phyloP scores from a whole-genome alignment of 2,113 vertebrate species.

The Platichthys flesus region DNA sequence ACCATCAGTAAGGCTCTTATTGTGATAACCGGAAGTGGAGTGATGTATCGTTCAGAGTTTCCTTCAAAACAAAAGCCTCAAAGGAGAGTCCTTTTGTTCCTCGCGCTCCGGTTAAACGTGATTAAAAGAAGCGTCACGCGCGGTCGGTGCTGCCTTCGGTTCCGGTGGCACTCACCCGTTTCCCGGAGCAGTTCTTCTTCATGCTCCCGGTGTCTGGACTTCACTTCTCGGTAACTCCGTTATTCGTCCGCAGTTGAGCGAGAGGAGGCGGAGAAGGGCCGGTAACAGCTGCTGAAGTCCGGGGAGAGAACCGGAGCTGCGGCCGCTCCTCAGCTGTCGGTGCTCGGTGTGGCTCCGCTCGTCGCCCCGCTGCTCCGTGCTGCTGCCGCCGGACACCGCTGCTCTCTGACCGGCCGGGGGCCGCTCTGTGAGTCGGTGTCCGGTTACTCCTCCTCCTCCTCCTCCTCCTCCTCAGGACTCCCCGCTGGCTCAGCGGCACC shows the following conservation, averaged over 20 bases:
- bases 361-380: conserved; percentile 15
- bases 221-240: conserved; percentile 41
- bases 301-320: conserved; percentile 19
- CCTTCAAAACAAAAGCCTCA: conserved; percentile 62
- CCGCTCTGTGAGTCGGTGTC: conserved; percentile 55
- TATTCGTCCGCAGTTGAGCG: background rate
- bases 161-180: conserved; percentile 58
- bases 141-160: background rate
- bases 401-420: conserved; percentile 54
- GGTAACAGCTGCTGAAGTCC: background rate
- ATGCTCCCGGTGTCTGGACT: conserved; percentile 38
- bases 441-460: conserved; percentile 60
- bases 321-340: background rate
- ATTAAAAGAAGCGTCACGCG: background rate
- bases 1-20: conserved; percentile 21
- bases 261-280: background rate
- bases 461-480: conserved; percentile 18
- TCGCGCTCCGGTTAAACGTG: background rate
- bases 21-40: conserved; percentile 46
- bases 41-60: background rate
- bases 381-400: conserved; percentile 34
- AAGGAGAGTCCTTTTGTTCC: conserved; percentile 51
- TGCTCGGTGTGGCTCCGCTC: conserved; percentile 3
- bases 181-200: conserved; percentile 69
- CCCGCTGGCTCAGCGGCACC: conserved; percentile 67